A percentile compares a stretch with the other conserved stretches of the same genome.
Conservation (phyloP, 2,888 invertebrate species). For the Stenoptilia bipunctidactyla region DNA sequence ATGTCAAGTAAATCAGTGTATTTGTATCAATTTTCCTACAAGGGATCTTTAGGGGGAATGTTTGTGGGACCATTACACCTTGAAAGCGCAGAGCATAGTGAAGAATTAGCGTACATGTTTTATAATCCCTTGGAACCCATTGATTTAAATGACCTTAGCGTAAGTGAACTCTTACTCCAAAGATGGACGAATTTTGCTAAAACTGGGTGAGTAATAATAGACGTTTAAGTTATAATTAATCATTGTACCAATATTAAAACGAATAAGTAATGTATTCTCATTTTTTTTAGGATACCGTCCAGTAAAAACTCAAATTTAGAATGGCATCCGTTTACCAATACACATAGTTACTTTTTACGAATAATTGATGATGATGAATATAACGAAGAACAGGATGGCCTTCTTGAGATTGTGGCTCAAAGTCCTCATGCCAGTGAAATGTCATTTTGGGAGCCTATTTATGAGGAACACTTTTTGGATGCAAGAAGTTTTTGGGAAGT, state of each 20-base stretch:
- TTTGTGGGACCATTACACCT: slow-evolving; percentile 33
- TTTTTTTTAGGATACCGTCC: slow-evolving; percentile 34
- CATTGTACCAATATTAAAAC: slow-evolving; percentile 4
- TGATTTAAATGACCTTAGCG: neutral
- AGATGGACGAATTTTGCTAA: slow-evolving; percentile 58
- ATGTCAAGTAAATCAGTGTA: slow-evolving; percentile 26
- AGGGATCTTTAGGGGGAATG: slow-evolving; percentile 34
- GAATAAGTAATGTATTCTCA: slow-evolving; percentile 5
- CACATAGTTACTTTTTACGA: slow-evolving; percentile 25
- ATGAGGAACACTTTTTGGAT: slow-evolving; percentile 37
- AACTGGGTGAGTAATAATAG: slow-evolving; percentile 31
- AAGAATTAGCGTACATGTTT: slow-evolving; percentile 51
- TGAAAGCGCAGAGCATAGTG: slow-evolving; percentile 40
- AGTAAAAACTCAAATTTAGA: slow-evolving; percentile 28
- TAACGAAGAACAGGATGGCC: slow-evolving; percentile 15
- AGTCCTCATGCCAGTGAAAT: slow-evolving; percentile 33
- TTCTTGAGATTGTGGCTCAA: slow-evolving; percentile 26
- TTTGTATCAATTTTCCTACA: slow-evolving; percentile 56
- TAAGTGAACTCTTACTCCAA: slow-evolving; percentile 31
- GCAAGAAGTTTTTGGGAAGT: slow-evolving; percentile 37
- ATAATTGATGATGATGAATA: slow-evolving; percentile 31
- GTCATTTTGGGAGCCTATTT: slow-evolving; percentile 44
- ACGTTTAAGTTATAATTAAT: slow-evolving; percentile 1
- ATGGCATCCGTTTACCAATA: slow-evolving; percentile 36
- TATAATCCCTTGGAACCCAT: slow-evolving; percentile 13